Evolutionary conservation across 2,797 vertebrate genomes (phyloP).

Genomic region (Synaphobranchus kaupii): DNA sequence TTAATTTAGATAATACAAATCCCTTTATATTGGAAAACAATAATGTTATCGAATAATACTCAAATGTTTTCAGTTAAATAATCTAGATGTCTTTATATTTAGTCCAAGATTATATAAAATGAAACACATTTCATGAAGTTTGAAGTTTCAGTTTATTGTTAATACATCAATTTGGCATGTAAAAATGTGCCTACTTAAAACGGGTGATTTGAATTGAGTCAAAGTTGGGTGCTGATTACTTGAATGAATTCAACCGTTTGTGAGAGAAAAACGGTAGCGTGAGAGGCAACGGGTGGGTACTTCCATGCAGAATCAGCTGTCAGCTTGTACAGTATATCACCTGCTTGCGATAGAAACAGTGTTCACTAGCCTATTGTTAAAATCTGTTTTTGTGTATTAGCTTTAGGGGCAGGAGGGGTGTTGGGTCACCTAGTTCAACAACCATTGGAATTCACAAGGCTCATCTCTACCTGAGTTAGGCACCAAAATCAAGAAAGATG

Average conservation of each 20-base stretch:
- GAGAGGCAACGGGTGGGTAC: conserved; percentile 7
- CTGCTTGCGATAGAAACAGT: conserved; percentile 2
- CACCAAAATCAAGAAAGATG: not conserved
- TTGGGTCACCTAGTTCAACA: not conserved
- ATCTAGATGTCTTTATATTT: not conserved
- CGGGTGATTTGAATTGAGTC: not conserved
- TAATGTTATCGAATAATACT: not conserved
- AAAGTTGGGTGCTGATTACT: not conserved
- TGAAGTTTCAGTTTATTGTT: not conserved
- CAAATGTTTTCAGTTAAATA: not conserved
- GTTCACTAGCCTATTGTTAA: conserved; percentile 6
- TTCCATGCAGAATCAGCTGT: conserved; percentile 6
- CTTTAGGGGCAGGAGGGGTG: not conserved
- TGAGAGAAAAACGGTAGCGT: not conserved
- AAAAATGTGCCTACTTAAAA: not conserved
- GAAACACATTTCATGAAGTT: not conserved
- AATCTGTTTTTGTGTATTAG: not conserved
- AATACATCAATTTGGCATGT: not conserved
- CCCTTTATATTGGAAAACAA: not conserved
- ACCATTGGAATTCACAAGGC: not conserved
- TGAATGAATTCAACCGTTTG: not conserved
- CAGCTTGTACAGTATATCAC: conserved; percentile 22
- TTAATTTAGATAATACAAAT: not conserved
- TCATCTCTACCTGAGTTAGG: not conserved
- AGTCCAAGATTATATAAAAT: not conserved